Evolutionary conservation across 1,140 invertebrate species (phyloP).

Genomic region (Drosophila murphyi): DNA sequence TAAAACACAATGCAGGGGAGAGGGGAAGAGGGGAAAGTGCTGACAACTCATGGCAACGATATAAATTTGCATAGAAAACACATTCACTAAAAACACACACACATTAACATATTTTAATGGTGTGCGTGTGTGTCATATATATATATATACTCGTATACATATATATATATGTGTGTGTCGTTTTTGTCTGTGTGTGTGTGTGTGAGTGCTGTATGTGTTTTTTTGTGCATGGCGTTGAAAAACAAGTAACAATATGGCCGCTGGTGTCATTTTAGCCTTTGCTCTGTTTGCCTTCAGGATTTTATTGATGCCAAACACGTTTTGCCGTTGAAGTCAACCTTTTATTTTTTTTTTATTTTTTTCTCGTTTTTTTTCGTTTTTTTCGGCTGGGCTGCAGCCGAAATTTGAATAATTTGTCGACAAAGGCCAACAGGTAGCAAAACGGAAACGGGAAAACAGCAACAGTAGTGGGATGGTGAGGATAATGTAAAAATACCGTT

Average conservation of each 20-base stretch:
- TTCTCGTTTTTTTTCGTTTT: constrained; percentile 3
- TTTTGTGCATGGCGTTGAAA: constrained; percentile 14
- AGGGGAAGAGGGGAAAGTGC: background rate
- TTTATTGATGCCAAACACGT: constrained; percentile 71
- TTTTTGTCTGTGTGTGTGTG: constrained; percentile 3
- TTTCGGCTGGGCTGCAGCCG: background rate
- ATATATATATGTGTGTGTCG: background rate
- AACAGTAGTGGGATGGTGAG: background rate
- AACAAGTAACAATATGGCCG: constrained; percentile 63
- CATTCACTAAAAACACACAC: constrained; percentile 53
- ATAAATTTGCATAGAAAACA: constrained; percentile 68
- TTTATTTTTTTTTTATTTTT: constrained; percentile 30
- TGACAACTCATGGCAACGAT: constrained; percentile 22
- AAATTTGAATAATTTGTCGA: constrained; percentile 69
- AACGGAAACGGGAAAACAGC: background rate
- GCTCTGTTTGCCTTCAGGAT: constrained; percentile 60
- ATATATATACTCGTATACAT: no score
- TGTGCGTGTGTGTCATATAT: constrained; percentile 1
- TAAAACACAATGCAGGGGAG: constrained; percentile 39
- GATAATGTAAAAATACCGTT: constrained; percentile 21
- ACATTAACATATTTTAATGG: constrained; percentile 71
- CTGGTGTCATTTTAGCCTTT: constrained; percentile 72
- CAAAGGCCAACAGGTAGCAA: constrained; percentile 30
- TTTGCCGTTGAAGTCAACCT: constrained; percentile 59
- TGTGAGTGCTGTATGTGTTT: background rate